Percentiles rank a stretch among this genome's conserved stretches.
Evolutionary conservation across 2,113 vertebrate species (phyloP).

Genomic region (human (Homo sapiens)): GRCh38 chr7:154765001-154765500

Average conservation of each 20-base stretch:
- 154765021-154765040: no score
- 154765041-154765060: no score
- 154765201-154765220: background rate
- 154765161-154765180: background rate
- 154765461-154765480: background rate
- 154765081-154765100: no score
- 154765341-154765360: rapidly evolving
- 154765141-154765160: no score
- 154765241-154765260: background rate
- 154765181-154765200: background rate
- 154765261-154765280: no score
- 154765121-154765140: no score
- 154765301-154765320: background rate
- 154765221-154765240: background rate
- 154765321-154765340: rapidly evolving
- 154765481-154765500: background rate
- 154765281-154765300: background rate
- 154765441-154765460: background rate
- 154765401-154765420: rapidly evolving
- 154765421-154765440: background rate
- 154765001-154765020: no score
- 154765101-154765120: no score
- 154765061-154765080: no score
- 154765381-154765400: rapidly evolving
- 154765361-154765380: rapidly evolving